phyloP scores from a whole-genome alignment of 2,113 vertebrate species.

The Lates calcarifer region DNA sequence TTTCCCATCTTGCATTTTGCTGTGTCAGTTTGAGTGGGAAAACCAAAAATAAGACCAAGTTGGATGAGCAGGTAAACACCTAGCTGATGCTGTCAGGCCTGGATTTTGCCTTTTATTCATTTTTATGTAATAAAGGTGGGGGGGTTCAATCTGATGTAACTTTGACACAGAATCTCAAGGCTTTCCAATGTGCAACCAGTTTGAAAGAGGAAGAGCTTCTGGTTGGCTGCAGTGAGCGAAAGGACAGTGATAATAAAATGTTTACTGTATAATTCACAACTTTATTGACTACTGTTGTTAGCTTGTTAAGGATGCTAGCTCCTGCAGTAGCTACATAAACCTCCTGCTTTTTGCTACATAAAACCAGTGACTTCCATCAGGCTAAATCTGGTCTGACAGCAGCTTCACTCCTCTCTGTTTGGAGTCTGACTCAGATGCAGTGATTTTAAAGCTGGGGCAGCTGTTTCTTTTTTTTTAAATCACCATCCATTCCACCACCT shows the following conservation, averaged over 20 bases:
- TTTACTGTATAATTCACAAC: background rate
- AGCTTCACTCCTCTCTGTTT: background rate
- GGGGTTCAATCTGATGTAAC: background rate
- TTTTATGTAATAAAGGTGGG: background rate
- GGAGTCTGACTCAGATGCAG: background rate
- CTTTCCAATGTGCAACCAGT: background rate
- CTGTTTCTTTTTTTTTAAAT: too few species aligned
- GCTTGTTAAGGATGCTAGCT: background rate
- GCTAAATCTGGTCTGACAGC: background rate
- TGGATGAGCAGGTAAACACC: background rate
- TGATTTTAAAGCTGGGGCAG: conserved; percentile 16
- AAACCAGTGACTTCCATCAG: background rate
- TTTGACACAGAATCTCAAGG: background rate
- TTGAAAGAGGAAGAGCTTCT: too few species aligned
- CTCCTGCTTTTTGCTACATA: background rate
- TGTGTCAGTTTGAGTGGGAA: conserved; percentile 21
- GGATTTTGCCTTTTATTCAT: rapidly evolving
- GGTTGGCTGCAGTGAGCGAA: background rate
- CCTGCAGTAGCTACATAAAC: too few species aligned
- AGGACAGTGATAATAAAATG: background rate
- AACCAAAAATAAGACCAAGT: background rate
- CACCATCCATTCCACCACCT: background rate
- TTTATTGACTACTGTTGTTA: background rate
- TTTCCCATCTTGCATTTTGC: background rate
- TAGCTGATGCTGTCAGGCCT: background rate